Evolutionary conservation across 2,113 vertebrate genomes (phyloP), one percentile per base, ranked within the genome.

Genomic region (Chionis minor): DNA sequence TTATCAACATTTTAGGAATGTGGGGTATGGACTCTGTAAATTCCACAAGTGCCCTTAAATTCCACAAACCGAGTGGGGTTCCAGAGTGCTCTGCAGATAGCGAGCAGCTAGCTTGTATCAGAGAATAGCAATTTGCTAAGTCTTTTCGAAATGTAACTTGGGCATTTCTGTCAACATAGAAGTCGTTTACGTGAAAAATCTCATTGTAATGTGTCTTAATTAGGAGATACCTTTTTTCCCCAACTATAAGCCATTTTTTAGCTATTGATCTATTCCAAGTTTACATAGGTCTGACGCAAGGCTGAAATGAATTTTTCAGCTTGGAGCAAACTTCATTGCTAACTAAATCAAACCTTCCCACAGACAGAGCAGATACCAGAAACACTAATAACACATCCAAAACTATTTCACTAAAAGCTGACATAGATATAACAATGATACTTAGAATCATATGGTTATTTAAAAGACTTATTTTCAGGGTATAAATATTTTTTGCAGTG

Each of bases 31-130:
- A 67, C 35, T 72, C 62, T 69, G 23, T 81, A 70, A 88, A 81
- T 92, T 96, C 90, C 86, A 81, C 26, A 54, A 81, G 35, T 81
- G 86, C 58, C 71, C 71, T 83, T 83, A 88, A 96, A 95, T 86
- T 92, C 83, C 75, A 62, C 54, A 54, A 33, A 73, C 15, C 45
- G 38, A 88, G 35, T 47, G 49, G 10, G 35, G 62, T 44, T 86
- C 40, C 72, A 70, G 75, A 66, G 63, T 23, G 27, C 58, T 83
- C 35, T 83, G 80, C 58, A 42, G 65, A 14, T 65, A 61, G 1
- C 24, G 13, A 82, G 65, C 63, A 81, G 70, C 73, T 81, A 35
- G 32, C 10, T n/a, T 56, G 12, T n/a, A 16, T 28, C 47, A 59
- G 11, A 71, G 44, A 69, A 44, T 30, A 80, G 51, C 32, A 73